These are phyloP conservation scores for Microctonus aethiopoides DNA, from an alignment of 2,888 invertebrate species.

Conservation along the genomic window DNA sequence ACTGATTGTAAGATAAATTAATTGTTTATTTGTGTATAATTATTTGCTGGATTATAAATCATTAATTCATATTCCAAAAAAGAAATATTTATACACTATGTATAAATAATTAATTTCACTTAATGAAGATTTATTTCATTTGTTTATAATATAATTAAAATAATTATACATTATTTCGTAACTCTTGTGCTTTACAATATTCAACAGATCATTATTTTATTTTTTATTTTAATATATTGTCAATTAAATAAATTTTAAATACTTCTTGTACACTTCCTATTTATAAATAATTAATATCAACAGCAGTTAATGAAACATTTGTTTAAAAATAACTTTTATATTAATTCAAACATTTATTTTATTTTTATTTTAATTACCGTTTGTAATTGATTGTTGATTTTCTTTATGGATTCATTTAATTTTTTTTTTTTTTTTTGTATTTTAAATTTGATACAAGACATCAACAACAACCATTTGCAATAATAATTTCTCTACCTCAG, in stretches of 20 bases:
- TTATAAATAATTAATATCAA: too few relatives aligned
- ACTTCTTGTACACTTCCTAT: too few relatives aligned
- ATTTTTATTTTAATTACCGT: too few relatives aligned
- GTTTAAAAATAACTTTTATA: too few relatives aligned
- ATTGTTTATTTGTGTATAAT: neutral
- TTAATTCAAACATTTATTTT: too few relatives aligned
- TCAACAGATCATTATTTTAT: neutral
- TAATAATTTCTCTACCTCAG: neutral
- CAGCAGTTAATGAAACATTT: too few relatives aligned
- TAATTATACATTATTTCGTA: neutral
- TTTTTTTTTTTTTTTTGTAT: too few relatives aligned
- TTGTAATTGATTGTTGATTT: too few relatives aligned
- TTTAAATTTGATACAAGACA: neutral
- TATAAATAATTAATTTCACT: neutral
- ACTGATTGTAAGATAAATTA: conserved; percentile 1
- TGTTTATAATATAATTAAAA: neutral
- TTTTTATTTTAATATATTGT: too few relatives aligned
- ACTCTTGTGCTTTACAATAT: neutral
- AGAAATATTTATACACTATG: neutral
- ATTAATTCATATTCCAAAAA: neutral
- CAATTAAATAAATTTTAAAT: too few relatives aligned
- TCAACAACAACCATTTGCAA: neutral
- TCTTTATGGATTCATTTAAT: too few relatives aligned
- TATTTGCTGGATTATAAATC: neutral
- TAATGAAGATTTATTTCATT: neutral